Conservation (phyloP, 2,888 invertebrate genomes). For the Itoplectis maculator region DNA sequence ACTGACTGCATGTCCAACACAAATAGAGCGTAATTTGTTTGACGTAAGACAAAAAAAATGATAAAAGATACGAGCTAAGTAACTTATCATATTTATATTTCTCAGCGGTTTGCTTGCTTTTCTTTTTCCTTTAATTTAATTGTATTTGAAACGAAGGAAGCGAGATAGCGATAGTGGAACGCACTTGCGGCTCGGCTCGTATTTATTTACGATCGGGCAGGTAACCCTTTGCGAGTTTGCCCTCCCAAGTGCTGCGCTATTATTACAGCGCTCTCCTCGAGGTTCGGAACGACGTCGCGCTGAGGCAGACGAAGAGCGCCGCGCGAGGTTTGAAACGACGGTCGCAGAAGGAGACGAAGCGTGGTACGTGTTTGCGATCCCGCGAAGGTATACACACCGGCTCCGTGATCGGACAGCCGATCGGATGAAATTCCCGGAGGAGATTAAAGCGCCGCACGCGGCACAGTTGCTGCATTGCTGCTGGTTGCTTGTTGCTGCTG, state of each 20-base stretch:
- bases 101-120: background rate
- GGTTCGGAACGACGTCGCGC: constrained; percentile 3
- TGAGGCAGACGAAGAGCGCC: too few species aligned
- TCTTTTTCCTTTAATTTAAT: constrained; percentile 9
- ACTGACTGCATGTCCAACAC: too few species aligned
- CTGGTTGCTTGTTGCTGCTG: constrained; percentile 6
- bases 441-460: constrained; percentile 64
- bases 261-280: constrained; percentile 56
- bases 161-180: constrained; percentile 22
- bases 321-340: constrained; percentile 22
- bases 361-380: constrained; percentile 61
- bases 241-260: constrained; percentile 48
- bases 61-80: background rate
- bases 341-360: constrained; percentile 25
- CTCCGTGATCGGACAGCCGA: constrained; percentile 67
- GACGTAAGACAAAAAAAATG: background rate
- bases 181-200: constrained; percentile 49
- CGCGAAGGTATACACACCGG: constrained; percentile 53
- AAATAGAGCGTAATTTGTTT: background rate
- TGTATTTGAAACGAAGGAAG: constrained; percentile 20
- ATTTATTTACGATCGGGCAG: constrained; percentile 59
- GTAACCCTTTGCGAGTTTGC: constrained; percentile 49
- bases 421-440: constrained; percentile 68
- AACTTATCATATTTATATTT: background rate
- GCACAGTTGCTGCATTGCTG: constrained; percentile 40